Evolutionary conservation across 2,113 vertebrate species (phyloP), one percentile per base, ranked within the genome.

Genomic region (Ascaphus truei): DNA sequence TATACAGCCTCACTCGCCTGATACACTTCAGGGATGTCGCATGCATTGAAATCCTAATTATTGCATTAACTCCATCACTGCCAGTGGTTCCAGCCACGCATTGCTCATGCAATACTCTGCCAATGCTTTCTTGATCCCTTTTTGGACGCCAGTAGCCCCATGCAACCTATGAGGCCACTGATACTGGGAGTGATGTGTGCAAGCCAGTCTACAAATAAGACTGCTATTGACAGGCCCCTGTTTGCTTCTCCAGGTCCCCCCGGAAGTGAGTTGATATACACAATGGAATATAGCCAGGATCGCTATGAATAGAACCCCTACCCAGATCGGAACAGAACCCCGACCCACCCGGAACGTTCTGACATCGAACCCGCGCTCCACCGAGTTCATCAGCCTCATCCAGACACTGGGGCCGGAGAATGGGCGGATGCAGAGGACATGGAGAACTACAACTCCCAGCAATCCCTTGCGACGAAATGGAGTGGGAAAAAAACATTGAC

Each of bases 391-490:
- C 41, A 18, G 53, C 51, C 18, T 27, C 53, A 47, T 37, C 39
- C 64, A 33, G 20, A 26, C 65, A 47, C 43, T 41, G 15, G 26
- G 20, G 37, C 52, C 64, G 20, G 36, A 29, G 51, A 58, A 48
- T 4, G 48, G 26, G 27, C n/a, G 41, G 64, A 30, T 51, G 39
- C 63, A 45, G 39, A 13, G 2, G 31, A n/a, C n/a, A n/a, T n/a
- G n/a, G 2, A 13, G 53, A 31, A 68, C 65, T 68, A 68, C 65
- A 58, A 11, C n/a, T 59, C 65, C 65, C 65, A 68, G 52, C 45
- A 48, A 68, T 41, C 53, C 65, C 41, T 68, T 68, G 65, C 65
- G 65, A 34, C 36, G 34, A 39, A 5, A 6, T 3, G 37, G 37
- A 39, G 12, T 56, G n/a, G 31, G 26, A 33, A 58, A 27, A 9